These are phyloP conservation scores for Synaphobranchus kaupii DNA, from an alignment of 2,797 vertebrate genomes.

Conservation along the genomic window DNA sequence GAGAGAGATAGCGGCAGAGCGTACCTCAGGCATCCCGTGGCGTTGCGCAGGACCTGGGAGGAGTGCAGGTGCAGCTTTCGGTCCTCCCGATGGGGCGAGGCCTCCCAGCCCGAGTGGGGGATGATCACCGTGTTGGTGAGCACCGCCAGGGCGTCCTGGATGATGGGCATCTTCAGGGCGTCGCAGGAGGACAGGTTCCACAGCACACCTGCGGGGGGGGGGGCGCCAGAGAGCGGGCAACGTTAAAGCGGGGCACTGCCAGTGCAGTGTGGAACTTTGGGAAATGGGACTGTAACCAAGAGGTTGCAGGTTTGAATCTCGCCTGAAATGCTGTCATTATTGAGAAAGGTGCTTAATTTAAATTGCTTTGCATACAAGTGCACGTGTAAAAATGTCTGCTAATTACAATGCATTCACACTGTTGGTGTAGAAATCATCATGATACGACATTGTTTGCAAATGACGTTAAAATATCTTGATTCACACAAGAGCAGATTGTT, in stretches of 20 bases:
- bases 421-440: neutral
- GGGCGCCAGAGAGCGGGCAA: neutral
- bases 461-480: neutral
- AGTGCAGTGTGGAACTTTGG: neutral
- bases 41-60: conserved; percentile 97
- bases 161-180: conserved; percentile 98
- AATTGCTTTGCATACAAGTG: neutral
- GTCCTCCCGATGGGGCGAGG: conserved; percentile 92
- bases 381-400: neutral
- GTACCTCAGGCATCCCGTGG: conserved; percentile 95
- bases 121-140: conserved; percentile 98
- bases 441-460: neutral
- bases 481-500: neutral
- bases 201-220: conserved; percentile 77
- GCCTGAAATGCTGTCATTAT: neutral
- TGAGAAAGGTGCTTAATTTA: neutral
- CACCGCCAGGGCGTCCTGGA: conserved; percentile 95
- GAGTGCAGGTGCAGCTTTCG: conserved; percentile 95
- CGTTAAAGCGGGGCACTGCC: neutral
- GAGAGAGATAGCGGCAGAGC: conserved; percentile 17
- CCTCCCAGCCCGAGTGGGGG: conserved; percentile 97
- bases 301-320: neutral
- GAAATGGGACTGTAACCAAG: neutral
- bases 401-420: neutral
- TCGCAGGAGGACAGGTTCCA: conserved; percentile 98